Percentiles rank a stretch among this genome's conserved stretches.
phyloP scores from a whole-genome alignment of 2,113 vertebrate species.

The Syngnathus typhle region DNA sequence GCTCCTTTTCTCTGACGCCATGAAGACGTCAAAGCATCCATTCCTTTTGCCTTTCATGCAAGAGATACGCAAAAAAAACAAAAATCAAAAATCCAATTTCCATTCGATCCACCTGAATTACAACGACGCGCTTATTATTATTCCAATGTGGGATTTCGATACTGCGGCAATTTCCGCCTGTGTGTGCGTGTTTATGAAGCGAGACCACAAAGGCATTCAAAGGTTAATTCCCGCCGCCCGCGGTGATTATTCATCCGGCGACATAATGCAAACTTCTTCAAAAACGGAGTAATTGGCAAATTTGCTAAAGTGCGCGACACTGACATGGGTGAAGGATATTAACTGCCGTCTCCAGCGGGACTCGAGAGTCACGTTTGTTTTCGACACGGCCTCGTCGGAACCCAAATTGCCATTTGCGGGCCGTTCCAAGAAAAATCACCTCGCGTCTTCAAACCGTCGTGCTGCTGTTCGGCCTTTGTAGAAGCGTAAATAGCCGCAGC shows the following conservation, averaged over 20 bases:
- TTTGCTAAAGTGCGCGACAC: conserved; percentile 3
- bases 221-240: conserved; percentile 27
- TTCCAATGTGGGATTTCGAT: conserved; percentile 63
- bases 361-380: background rate
- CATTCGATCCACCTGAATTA: conserved; percentile 64
- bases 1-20: background rate
- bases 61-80: conserved; percentile 51
- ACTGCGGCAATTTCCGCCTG: conserved; percentile 53
- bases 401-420: too few species aligned
- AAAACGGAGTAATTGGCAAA: conserved; percentile 18
- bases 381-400: too few species aligned
- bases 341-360: conserved; percentile 28
- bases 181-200: conserved; percentile 29
- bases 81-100: conserved; percentile 62
- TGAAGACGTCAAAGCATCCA: conserved; percentile 18
- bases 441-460: background rate
- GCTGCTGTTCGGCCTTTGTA: background rate
- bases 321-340: background rate
- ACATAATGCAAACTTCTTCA: conserved; percentile 25
- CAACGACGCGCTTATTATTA: conserved; percentile 57
- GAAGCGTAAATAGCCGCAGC: background rate
- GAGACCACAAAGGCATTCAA: conserved; percentile 22
- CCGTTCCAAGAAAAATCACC: too few species aligned
- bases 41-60: conserved; percentile 48
- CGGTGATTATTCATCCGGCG: conserved; percentile 18